These are phyloP conservation scores for Philereme vetulata DNA, from an alignment of 2,888 invertebrate species.

Conservation along the genomic window DNA sequence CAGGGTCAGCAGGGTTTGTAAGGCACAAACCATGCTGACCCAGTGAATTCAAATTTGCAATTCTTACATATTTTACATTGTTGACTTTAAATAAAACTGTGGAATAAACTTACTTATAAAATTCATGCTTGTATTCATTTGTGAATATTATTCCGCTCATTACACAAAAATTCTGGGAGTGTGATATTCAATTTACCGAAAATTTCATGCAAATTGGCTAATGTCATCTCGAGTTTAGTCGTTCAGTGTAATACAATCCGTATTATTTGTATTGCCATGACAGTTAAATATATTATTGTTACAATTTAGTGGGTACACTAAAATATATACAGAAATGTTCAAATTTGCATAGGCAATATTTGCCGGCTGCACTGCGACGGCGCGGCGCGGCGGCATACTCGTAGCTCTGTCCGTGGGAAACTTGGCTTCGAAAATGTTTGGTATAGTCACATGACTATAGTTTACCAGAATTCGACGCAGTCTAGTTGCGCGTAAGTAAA, in stretches of 20 bases:
- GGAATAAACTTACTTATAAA: not conserved
- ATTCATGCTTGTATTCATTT: not conserved
- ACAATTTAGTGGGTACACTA: conserved; percentile 22
- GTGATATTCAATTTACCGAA: no score
- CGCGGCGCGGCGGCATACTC: conserved; percentile 16
- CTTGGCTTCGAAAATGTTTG: conserved; percentile 49
- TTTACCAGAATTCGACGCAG: conserved; percentile 64
- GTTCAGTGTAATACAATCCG: not conserved
- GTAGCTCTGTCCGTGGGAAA: conserved; percentile 65
- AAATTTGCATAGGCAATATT: conserved; percentile 38
- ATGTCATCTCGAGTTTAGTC: not conserved
- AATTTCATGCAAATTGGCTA: not conserved
- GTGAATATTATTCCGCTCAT: conserved; percentile 3
- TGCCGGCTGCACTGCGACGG: conserved; percentile 35
- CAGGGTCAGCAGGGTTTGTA: no score
- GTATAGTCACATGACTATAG: conserved; percentile 27
- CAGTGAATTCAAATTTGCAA: no score
- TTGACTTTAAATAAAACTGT: no score
- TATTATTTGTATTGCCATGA: not conserved
- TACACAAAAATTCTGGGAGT: conserved; percentile 14
- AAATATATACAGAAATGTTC: conserved; percentile 23
- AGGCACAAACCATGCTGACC: no score
- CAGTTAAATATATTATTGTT: conserved; percentile 21
- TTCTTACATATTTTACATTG: no score
- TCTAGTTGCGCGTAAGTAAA: conserved; percentile 59